Conservation (phyloP, 1,140 invertebrate genomes). For the Cecropterus lyciades region DNA sequence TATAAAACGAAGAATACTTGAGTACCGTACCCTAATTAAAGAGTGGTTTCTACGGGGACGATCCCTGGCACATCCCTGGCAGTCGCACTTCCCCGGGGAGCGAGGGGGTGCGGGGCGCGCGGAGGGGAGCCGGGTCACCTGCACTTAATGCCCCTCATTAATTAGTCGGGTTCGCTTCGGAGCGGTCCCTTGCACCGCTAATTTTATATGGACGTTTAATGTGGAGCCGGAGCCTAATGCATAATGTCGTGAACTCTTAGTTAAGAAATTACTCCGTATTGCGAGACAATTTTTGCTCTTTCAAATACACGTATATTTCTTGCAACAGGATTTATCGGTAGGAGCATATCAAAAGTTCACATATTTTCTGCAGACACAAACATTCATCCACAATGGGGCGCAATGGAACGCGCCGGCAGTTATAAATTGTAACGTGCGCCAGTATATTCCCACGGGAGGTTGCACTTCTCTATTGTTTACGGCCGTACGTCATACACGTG, state of each 20-base stretch:
- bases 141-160: slow-evolving; percentile 35
- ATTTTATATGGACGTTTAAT: slow-evolving; percentile 35
- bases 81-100: slow-evolving; percentile 14
- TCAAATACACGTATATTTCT: background rate
- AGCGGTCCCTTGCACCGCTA: slow-evolving; percentile 34
- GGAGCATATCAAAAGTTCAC: slow-evolving; percentile 12
- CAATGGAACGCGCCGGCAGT: slow-evolving; percentile 14
- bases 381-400: slow-evolving; percentile 21
- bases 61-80: background rate
- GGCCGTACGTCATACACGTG: slow-evolving; percentile 12
- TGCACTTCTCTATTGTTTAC: slow-evolving; percentile 22
- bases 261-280: background rate
- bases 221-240: slow-evolving; percentile 10
- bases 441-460: slow-evolving; percentile 14
- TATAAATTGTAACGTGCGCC: slow-evolving; percentile 22
- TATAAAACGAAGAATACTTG: slow-evolving; percentile 16
- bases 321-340: slow-evolving; percentile 1
- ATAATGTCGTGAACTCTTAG: slow-evolving; percentile 11
- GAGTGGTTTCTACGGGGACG: slow-evolving; percentile 25
- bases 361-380: slow-evolving; percentile 25
- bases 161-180: slow-evolving; percentile 29
- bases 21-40: slow-evolving; percentile 26
- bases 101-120: background rate
- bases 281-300: background rate
- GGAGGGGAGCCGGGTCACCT: slow-evolving; percentile 21